Base-by-base conservation (phyloP, 92 coral and sea anemone genomes). In the Phymanthus crucifer region DNA sequence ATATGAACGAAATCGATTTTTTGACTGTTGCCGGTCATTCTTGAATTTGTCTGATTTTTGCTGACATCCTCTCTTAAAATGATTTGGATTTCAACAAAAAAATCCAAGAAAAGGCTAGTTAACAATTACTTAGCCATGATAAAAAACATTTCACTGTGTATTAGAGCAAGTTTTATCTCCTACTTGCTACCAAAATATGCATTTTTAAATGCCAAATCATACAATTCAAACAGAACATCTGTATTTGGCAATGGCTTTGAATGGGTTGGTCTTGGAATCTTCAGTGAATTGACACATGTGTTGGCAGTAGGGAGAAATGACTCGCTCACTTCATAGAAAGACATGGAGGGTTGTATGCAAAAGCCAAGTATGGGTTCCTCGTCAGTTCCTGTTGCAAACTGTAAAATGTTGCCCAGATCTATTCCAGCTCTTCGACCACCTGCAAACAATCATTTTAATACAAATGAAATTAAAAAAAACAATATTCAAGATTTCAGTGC, bases 361-460 rank as follows among this genome's bases (percentile, higher is more conserved):
- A 91, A 91, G 21, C 94, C 90, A 66, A 91, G 75, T 38, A 88
- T 71, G 40, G 94, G 94, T 48, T 90, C 91, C 83, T 90, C 91
- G 40, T 90, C 94, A 19, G 87, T 78, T 43, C 86, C 88, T 50
- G 89, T 90, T 66, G 73, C 82, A 57, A 87, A 90, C 72, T 84
- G 79, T 40, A 90, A 73, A 80, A 90, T 87, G 66, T 84, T 86
- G 29, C 79, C 79, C 82, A 90, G 76, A 71, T 73, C 68, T 50
- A 90, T 72, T 26, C 43, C 81, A 38, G 66, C 82, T 87, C 91
- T 84, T 70, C 91, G 48, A 56, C 94, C 94, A 90, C 91, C 94
- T 85, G 76, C 80, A 77, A 50, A 14, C 57, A 50, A 50, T 50
- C 21, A 50, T 50, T 3, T 12, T 50, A 12, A 66, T 64, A 52